phyloP scores from a whole-genome alignment of 2,888 invertebrate genomes.

The Tiliacea aurago region DNA sequence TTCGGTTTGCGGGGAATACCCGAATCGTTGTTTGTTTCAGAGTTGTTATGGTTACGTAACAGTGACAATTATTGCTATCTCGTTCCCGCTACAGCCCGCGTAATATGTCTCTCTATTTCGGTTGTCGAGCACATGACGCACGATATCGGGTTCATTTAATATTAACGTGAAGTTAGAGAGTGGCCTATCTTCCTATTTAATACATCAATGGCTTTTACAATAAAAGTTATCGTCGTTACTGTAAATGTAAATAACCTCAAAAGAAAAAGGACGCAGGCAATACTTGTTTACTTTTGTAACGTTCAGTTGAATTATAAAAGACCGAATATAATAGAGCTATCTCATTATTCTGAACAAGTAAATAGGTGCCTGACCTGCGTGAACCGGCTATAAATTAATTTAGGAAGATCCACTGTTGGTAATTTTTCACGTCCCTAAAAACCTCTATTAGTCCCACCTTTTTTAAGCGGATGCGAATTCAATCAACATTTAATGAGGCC shows the following conservation, averaged over 20 bases:
- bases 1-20: too few species aligned
- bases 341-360: slow-evolving; percentile 37
- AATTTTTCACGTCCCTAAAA: slow-evolving; percentile 27
- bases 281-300: neutral
- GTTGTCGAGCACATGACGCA: too few species aligned
- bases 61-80: too few species aligned
- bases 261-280: neutral
- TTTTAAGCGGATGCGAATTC: slow-evolving; percentile 22
- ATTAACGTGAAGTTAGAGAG: too few species aligned
- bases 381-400: slow-evolving; percentile 45
- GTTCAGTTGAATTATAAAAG: neutral
- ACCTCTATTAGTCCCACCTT: slow-evolving; percentile 22
- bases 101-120: too few species aligned
- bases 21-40: too few species aligned
- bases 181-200: too few species aligned
- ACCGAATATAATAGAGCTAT: neutral
- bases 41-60: too few species aligned
- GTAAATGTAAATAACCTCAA: neutral
- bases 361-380: slow-evolving; percentile 10
- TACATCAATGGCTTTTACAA: slow-evolving; percentile 1
- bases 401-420: slow-evolving; percentile 8
- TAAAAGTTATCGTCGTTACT: slow-evolving; percentile 1
- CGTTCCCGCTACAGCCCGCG: too few species aligned
- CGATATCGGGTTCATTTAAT: too few species aligned
- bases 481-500: slow-evolving; percentile 35